Evolutionary conservation across 2,113 vertebrate genomes (phyloP).

Genomic region (Parus major): DNA sequence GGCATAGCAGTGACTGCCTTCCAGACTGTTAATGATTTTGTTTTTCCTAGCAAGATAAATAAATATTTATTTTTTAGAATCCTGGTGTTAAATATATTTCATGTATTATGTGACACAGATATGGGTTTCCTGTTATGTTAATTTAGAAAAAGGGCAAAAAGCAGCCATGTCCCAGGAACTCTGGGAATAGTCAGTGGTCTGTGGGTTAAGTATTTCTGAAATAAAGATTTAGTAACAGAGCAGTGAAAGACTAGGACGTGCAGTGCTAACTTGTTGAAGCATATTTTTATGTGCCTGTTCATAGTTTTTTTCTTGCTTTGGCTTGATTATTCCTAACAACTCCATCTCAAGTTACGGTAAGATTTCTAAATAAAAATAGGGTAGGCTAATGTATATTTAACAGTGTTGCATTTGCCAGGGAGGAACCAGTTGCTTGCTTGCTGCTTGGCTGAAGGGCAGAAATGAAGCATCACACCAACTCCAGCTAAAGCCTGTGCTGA

Average conservation of each 20-base stretch:
- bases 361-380: conserved; percentile 27
- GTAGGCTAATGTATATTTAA: not conserved
- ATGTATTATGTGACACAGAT: not conserved
- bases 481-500: not conserved
- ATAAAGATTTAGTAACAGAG: not conserved
- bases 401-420: not conserved
- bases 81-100: conserved; percentile 30
- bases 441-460: not conserved
- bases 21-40: not conserved
- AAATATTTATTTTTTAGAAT: conserved; percentile 14
- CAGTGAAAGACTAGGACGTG: not conserved
- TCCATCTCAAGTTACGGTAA: not conserved
- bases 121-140: conserved; percentile 37
- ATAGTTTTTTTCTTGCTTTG: not conserved
- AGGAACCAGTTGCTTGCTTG: not conserved
- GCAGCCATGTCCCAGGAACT: not conserved
- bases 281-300: not conserved
- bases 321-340: not conserved
- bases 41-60: not conserved
- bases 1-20: not conserved
- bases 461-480: not conserved
- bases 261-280: not conserved
- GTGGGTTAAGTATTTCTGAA: conserved; percentile 21
- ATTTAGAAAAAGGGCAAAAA: not conserved
- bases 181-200: not conserved